Base-by-base conservation (phyloP, 2,797 vertebrate species). In the Neosilurus hyrtlii region DNA sequence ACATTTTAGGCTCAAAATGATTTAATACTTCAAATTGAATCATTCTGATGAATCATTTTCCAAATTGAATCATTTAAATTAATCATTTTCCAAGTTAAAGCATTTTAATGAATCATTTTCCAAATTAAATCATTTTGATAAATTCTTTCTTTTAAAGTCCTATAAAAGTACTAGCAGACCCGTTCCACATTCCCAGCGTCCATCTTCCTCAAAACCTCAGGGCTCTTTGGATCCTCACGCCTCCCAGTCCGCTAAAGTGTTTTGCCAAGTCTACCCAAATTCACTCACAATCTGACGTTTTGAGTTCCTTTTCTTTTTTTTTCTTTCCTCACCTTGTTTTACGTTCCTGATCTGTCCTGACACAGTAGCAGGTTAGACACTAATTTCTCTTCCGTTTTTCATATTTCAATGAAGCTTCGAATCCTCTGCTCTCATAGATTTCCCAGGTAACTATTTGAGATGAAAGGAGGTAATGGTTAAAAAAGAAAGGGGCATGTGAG, bases 191-290 rank as follows among this genome's bases (percentile, higher is more conserved):
- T 51, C 43, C 85, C 76, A 56, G 83, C 63, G 56, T 61, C 37
- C 24, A 59, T 83, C 86, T 87, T 89, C 81, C 88, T 93, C 91
- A 88, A 90, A 93, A 93, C 91, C 94, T 95, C 94, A 95, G 94
- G 93, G 92, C 92, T 92, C 30, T 94, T 90, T 86, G 90, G 67
- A 89, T 91, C 91, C 89, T 92, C 89, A 80, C 79, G 86, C 85
- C 80, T 81, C 35, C 76, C 78, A 61, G 61, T 63, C 71, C 61
- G 63, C 43, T 43, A 43, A 43, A 43, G 43, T 43, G 43, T 43
- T 43, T 43, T 43, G 43, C 43, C 43, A 43, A 43, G 43, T 43
- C 43, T n/a, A n/a, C 16, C 24, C 0, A 72, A 72, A 15, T 61
- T 56, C 70, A 57, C 62, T 18, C 22, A 26, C 67, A 52, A 37